phyloP scores from a whole-genome alignment of 1,140 invertebrate species.

The Leptoteleia sp. region DNA sequence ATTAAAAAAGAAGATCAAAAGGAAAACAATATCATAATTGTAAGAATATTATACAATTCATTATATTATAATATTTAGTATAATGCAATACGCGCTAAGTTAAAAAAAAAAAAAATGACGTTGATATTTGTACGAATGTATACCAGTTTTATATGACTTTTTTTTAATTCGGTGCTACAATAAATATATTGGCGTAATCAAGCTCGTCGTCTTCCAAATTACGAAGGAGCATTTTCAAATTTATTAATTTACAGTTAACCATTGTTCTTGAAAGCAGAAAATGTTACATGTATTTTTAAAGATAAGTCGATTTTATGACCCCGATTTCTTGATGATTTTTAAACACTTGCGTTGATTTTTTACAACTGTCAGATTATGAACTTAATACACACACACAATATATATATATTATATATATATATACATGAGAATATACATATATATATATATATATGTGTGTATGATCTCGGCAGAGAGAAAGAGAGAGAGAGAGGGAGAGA shows the following conservation, averaged over 20 bases:
- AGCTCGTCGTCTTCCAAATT: conserved; percentile 67
- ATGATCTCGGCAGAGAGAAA: too few relatives aligned
- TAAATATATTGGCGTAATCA: conserved; percentile 10
- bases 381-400: too few relatives aligned
- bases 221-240: conserved; percentile 36
- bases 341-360: conserved; percentile 43
- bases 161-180: conserved; percentile 59
- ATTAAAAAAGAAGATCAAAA: not conserved
- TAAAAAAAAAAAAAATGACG: conserved; percentile 21
- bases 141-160: conserved; percentile 32
- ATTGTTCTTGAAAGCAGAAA: conserved; percentile 26
- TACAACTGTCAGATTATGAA: conserved; percentile 36
- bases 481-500: too few relatives aligned
- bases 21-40: conserved; percentile 42
- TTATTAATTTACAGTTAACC: conserved; percentile 31
- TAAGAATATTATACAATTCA: conserved; percentile 52
- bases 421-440: too few relatives aligned
- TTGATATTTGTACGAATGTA: conserved; percentile 56
- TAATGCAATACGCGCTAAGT: conserved; percentile 43
- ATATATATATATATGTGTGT: too few relatives aligned
- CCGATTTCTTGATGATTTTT: conserved; percentile 21
- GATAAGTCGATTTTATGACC: conserved; percentile 43
- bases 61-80: conserved; percentile 49
- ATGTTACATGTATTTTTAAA: conserved; percentile 42
- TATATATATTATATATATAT: conserved; percentile 3